These are phyloP conservation scores for Hofmannophila pseudospretella DNA, from an alignment of 2,888 invertebrate genomes.

Conservation along the genomic window DNA sequence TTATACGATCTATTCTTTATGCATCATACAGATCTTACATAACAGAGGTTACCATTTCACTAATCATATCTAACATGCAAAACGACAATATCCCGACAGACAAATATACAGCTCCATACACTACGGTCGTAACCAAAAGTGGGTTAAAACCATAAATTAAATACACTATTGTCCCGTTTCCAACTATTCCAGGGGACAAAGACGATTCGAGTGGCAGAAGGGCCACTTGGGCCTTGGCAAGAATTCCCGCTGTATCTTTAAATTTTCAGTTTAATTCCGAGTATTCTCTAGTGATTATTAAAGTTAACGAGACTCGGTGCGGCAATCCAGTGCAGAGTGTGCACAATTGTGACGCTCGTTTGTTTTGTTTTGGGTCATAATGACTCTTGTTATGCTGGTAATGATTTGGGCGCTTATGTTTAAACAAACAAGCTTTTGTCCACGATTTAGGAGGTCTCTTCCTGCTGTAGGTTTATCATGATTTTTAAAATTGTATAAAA, in stretches of 20 bases:
- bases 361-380: not conserved
- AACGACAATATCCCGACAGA: not conserved
- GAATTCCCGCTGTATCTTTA: slow-evolving; percentile 68
- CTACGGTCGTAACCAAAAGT: slow-evolving; percentile 1
- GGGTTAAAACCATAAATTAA: slow-evolving; percentile 36
- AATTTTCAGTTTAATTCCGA: slow-evolving; percentile 60
- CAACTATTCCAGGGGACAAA: slow-evolving; percentile 25
- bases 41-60: too few species aligned
- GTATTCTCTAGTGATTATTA: slow-evolving; percentile 62
- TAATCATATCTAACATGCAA: not conserved
- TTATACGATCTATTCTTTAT: too few species aligned
- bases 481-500: too few species aligned
- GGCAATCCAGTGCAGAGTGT: not conserved
- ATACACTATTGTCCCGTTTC: slow-evolving; percentile 32
- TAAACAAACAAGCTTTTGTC: too few species aligned
- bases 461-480: too few species aligned
- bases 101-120: not conserved
- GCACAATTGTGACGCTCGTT: not conserved
- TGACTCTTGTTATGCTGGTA: not conserved
- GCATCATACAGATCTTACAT: too few species aligned
- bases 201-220: slow-evolving; percentile 34
- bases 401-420: not conserved
- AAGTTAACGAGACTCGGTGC: slow-evolving; percentile 49
- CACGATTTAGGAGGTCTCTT: too few species aligned
- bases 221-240: slow-evolving; percentile 64